A percentile compares a stretch with the other conserved stretches of the same genome.
Conservation (phyloP, 2,797 vertebrate genomes). For the Danio jaintianensis region DNA sequence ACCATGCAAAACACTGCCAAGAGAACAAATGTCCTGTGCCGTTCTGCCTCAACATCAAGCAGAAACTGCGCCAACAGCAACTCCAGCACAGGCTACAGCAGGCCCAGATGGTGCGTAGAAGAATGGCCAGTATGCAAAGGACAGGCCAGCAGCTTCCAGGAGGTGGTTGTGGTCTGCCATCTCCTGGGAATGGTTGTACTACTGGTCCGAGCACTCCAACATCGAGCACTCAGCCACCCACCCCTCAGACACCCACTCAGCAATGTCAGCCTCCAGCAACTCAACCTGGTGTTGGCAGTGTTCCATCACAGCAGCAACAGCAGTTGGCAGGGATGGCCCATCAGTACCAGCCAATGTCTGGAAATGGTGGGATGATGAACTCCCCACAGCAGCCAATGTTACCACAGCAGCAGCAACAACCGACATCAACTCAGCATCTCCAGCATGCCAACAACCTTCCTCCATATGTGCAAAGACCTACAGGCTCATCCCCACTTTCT, state of each 20-base stretch:
- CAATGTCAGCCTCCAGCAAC: conserved; percentile 70
- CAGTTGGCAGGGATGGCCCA: conserved; percentile 63
- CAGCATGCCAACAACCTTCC: conserved; percentile 85
- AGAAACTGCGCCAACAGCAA: conserved; percentile 95
- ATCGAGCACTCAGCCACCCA: conserved; percentile 88
- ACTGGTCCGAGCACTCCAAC: conserved; percentile 84
- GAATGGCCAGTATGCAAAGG: conserved; percentile 97
- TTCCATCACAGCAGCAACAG: conserved; percentile 71
- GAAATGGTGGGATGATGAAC: conserved; percentile 76
- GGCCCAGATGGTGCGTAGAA: conserved; percentile 94
- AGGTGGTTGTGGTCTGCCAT: conserved; percentile 80
- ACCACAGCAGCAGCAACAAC: conserved; percentile 69
- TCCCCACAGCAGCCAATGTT: conserved; percentile 78
- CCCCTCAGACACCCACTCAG: conserved; percentile 88
- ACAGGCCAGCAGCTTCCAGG: conserved; percentile 78
- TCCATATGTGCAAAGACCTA: conserved; percentile 80
- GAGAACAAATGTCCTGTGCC: conserved; percentile 99
- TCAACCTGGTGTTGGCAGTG: conserved; percentile 76
- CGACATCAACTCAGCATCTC: conserved; percentile 85
- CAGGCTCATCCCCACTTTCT: conserved; percentile 80
- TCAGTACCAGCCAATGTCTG: conserved; percentile 74
- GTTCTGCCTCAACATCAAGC: conserved; percentile 98
- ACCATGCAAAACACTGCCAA: conserved; percentile 98
- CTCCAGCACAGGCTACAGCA: conserved; percentile 96
- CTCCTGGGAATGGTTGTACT: conserved; percentile 75